Conservation (phyloP, 2,797 vertebrate genomes). For the Enteromius afrohamiltoni region DNA sequence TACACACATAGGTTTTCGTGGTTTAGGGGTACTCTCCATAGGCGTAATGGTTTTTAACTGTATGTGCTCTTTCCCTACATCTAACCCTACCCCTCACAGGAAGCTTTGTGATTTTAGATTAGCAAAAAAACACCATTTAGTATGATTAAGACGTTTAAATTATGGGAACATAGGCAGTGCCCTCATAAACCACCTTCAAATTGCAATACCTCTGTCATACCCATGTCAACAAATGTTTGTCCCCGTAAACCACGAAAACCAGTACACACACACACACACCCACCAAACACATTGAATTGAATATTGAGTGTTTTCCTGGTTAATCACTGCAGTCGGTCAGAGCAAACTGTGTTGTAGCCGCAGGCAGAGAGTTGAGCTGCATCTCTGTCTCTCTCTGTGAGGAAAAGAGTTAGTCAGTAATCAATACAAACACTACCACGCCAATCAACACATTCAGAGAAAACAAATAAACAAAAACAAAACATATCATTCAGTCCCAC, state of each 20-base stretch:
- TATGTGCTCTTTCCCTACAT: too few relatives aligned
- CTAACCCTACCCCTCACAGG: too few relatives aligned
- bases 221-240: too few relatives aligned
- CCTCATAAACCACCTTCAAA: too few relatives aligned
- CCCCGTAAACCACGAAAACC: too few relatives aligned
- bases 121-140: too few relatives aligned
- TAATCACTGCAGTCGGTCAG: conserved; percentile 7
- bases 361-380: neutral
- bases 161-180: too few relatives aligned
- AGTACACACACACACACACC: neutral
- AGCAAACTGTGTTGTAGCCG: neutral
- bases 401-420: conserved; percentile 18
- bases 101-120: too few relatives aligned
- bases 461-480: conserved; percentile 19
- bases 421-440: neutral
- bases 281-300: neutral
- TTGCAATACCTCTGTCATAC: too few relatives aligned
- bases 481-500: neutral
- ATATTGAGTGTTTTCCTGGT: conserved; percentile 16
- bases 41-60: too few relatives aligned
- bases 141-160: too few relatives aligned
- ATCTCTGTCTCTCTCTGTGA: conserved; percentile 16
- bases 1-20: neutral
- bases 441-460: conserved; percentile 9
- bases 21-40: too few relatives aligned